Evolutionary conservation across 2,113 vertebrate species (phyloP).

Genomic region (Oreochromis niloticus): DNA sequence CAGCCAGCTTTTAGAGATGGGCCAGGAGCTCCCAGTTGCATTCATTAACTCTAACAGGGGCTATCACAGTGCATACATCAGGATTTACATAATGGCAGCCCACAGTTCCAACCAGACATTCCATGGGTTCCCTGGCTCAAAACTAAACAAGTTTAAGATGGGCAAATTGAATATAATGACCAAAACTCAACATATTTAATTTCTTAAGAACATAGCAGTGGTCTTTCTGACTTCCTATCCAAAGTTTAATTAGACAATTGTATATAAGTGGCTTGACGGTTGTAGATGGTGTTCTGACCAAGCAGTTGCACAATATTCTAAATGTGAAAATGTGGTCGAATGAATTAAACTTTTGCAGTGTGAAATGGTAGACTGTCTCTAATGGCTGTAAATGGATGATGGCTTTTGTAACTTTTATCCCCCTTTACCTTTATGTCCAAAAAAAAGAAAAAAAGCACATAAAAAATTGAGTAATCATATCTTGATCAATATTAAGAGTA

Average conservation of each 20-base stretch:
- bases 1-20: neutral
- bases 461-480: neutral
- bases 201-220: neutral
- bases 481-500: neutral
- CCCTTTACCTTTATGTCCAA: neutral
- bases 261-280: neutral
- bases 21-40: neutral
- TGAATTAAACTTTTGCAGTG: neutral
- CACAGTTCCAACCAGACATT: neutral
- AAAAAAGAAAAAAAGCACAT: rapidly evolving
- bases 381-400: neutral
- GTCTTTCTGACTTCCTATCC: neutral
- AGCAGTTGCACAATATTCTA: neutral
- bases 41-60: neutral
- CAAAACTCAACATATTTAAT: neutral
- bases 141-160: neutral
- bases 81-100: neutral
- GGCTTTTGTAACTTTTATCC: neutral
- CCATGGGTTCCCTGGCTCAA: neutral
- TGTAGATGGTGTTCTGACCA: neutral
- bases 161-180: neutral
- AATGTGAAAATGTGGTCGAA: neutral
- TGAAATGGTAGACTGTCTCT: neutral
- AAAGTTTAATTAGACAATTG: neutral
- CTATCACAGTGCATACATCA: neutral